Evolutionary conservation across 2,888 invertebrate species (phyloP), one percentile per base, ranked within the genome.

Genomic region (Dynastes hyllus): DNA sequence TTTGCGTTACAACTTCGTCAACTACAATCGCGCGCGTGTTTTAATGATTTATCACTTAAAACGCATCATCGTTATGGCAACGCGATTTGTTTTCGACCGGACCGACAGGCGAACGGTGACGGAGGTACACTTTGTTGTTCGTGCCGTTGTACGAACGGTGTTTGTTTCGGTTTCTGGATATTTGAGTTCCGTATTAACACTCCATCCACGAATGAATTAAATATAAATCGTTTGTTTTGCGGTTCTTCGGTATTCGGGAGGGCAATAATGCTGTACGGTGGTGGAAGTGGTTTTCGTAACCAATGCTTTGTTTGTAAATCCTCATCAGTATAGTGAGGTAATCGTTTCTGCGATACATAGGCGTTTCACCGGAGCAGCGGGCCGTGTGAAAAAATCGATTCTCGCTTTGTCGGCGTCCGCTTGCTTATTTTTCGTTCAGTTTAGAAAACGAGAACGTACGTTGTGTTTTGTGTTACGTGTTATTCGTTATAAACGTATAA

Each of bases 1-100:
- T 85, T 80, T 84, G 86, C 86, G 86, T 86, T 79, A 84, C 82
- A 86, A 85, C 85, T 86, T 86, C 82, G 82, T 80, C 81, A 82
- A 82, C 83, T 84, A 82, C 79, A 78, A 80, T 80, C 80, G 71
- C 75, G 80, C 78, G 73, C 55, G 71, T 45, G 45, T 80, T 80
- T 75, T 78, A 77, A 80, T 78, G 80, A 80, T 80, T 80, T 80
- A 80, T 78, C 77, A 78, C 78, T 80, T 79, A 71, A 78, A 65
- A 63, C 70, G 69, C 50, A 76, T 69, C 58, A 69, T 79, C 66
- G 69, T 76, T 76, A 76, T 76, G 69, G 76, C 69, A 76, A 76
- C 79, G 61, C 75, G 63, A 75, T 76, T 76, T 73, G 75, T 66
- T 66, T 66, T 75, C 29, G 3, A 29, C 53, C 51, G 51, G 55